Evolutionary conservation across 2,888 invertebrate genomes (phyloP).

Genomic region (Glaucopsyche alexis): DNA sequence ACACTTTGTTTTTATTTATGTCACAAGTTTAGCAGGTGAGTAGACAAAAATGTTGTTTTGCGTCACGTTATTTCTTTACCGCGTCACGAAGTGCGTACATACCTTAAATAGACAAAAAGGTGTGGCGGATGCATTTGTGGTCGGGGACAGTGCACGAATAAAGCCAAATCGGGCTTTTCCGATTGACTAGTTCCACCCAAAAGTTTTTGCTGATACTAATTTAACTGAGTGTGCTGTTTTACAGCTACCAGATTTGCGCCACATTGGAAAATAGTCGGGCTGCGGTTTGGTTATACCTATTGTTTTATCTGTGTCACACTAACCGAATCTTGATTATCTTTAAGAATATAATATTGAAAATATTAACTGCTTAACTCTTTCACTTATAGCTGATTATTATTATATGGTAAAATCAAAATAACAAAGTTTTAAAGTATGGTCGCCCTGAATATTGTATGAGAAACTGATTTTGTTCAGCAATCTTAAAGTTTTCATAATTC

Average conservation of each 20-base stretch:
- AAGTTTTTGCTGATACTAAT: conserved; percentile 34
- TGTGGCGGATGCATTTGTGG: conserved; percentile 47
- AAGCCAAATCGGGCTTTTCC: conserved; percentile 35
- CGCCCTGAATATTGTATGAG: no score
- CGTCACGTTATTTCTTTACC: background rate
- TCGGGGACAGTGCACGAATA: conserved; percentile 38
- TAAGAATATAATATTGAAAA: background rate
- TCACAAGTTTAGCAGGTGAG: no score
- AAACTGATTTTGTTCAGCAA: no score
- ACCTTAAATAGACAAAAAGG: conserved; percentile 56
- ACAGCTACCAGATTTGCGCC: conserved; percentile 16
- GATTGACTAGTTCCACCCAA: conserved; percentile 37
- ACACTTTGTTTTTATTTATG: no score
- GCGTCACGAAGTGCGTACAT: background rate
- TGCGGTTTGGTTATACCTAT: background rate
- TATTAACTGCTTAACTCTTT: no score
- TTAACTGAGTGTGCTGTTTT: conserved; percentile 30
- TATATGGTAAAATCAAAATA: no score
- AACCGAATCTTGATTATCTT: background rate
- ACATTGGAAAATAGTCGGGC: conserved; percentile 9
- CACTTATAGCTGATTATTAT: no score
- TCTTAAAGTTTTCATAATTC: no score
- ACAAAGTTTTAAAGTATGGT: no score
- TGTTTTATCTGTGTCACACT: background rate
- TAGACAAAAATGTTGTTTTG: background rate